Percentiles rank a stretch among this genome's conserved stretches.
Evolutionary conservation across 2,797 vertebrate species (phyloP).

Genomic region (Hemibagrus guttatus): DNA sequence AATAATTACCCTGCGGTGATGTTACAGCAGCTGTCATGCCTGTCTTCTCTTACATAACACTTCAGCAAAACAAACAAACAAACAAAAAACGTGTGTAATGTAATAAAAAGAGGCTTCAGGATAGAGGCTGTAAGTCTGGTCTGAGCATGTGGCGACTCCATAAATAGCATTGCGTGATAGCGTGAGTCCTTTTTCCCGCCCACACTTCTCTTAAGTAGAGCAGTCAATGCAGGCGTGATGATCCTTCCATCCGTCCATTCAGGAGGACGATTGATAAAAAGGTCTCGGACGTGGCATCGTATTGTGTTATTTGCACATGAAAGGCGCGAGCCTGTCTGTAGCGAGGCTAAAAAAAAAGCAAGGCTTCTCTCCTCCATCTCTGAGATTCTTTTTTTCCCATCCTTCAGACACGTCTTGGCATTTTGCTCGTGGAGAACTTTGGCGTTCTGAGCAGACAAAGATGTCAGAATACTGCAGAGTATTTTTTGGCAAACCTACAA

Average conservation of each 20-base stretch:
- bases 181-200: background rate
- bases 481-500: background rate
- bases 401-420: background rate
- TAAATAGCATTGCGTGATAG: slow-evolving; percentile 13
- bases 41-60: background rate
- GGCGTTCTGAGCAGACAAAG: background rate
- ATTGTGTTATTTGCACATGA: slow-evolving; percentile 19
- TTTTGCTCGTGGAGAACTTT: background rate
- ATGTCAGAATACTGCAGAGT: background rate
- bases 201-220: slow-evolving; percentile 12
- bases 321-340: background rate
- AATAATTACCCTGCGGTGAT: slow-evolving; percentile 2
- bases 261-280: background rate
- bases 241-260: background rate
- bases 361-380: background rate
- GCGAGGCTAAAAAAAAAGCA: background rate
- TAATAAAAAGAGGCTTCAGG: background rate
- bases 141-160: background rate
- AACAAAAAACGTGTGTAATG: background rate
- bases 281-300: background rate
- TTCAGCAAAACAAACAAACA: background rate
- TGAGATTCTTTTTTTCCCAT: background rate
- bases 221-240: background rate
- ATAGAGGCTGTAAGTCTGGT: background rate
- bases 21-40: background rate